Evolutionary conservation across 2,888 invertebrate genomes (phyloP), one percentile per base, ranked within the genome.

Genomic region (Epistrophe grossulariae): DNA sequence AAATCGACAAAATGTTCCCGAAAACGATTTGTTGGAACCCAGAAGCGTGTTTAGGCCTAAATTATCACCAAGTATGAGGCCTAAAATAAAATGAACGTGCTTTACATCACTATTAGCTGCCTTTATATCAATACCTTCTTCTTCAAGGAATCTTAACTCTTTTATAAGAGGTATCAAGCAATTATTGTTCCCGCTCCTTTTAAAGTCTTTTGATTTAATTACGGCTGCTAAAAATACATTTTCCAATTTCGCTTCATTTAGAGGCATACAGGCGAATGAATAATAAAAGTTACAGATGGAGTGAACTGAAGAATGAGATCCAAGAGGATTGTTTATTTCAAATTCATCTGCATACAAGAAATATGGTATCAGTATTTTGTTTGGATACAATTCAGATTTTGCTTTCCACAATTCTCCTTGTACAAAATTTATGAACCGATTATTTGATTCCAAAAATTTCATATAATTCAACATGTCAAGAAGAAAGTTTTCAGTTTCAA

Each of bases 361-460:
- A 62, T 57, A 66, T 66, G 76, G 66, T 43, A 76, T 55, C 8
- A 66, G 28, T 28, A 28, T 4, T 55, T 31, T 55, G 28, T 31
- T 31, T 15, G 55, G 31, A 31, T 28, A 55, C 11, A 31, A 40
- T 28, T 11, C 4, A 13, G 2, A 15, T 15, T 31, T 55, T 15
- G 11, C 31, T 28, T 55, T 55, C 28, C 31, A 28, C 15, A 55
- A 55, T 55, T 55, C n/a, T n/a, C n/a, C n/a, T n/a, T n/a, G n/a
- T n/a, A n/a, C n/a, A n/a, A n/a, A n/a, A n/a, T n/a, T n/a, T 31
- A 31, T 28, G 8, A 55, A 55, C 28, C 13, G 28, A 55, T 55
- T 17, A 55, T 13, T 55, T 55, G 15, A 15, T 55, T 55, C 15
- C 31, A 55, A 15, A 9, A 28, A 55, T 31, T 24, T 28, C 28